Base-by-base conservation (phyloP, 2,797 vertebrate species). In the Ibycter americanus region DNA sequence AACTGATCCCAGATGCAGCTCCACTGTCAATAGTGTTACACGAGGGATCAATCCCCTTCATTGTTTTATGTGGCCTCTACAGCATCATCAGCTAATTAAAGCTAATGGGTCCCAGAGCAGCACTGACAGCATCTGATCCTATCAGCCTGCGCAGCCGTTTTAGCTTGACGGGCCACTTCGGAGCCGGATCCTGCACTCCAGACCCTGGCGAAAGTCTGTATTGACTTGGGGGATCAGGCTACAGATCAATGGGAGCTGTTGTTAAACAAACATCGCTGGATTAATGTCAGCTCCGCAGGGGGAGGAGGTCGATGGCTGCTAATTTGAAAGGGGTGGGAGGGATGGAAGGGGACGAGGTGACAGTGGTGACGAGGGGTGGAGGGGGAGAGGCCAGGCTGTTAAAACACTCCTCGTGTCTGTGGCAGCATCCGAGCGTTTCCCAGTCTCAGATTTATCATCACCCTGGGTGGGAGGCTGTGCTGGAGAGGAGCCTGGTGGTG, bases 21-120 rank as follows among this genome's bases (percentile, higher is more conserved):
- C 89, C 90, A 11, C 91, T 91, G 95, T 97, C 96, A 95, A 90
- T 96, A 95, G 91, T 31, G 80, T 93, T 92, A 87, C 95, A 92
- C 89, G 46, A 91, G 96, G 95, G 96, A 96, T 97, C 97, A 96
- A 94, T 96, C 94, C 88, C 86, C 81, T 83, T 92, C 95, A 95
- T 96, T 97, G 95, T 95, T 95, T 96, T 91, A 92, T 91, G 94
- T 95, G 86, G 89, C 81, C 95, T 89, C 93, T 70, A 49, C 90
- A 94, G 96, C 89, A 92, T 95, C 94, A 87, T 74, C 84, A 89
- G 96, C 95, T 94, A 61, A 87, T 93, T 81, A 87, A 93, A 91
- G 89, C 96, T 89, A 54, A 89, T 84, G 44, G 94, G 67, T 94
- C 92, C 94, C 90, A 90, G 92, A 71, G 94, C 89, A 87, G 94